A percentile compares a stretch with the other conserved stretches of the same genome.
phyloP scores from a whole-genome alignment of 2,113 vertebrate genomes.

The Coturnix japonica region DNA sequence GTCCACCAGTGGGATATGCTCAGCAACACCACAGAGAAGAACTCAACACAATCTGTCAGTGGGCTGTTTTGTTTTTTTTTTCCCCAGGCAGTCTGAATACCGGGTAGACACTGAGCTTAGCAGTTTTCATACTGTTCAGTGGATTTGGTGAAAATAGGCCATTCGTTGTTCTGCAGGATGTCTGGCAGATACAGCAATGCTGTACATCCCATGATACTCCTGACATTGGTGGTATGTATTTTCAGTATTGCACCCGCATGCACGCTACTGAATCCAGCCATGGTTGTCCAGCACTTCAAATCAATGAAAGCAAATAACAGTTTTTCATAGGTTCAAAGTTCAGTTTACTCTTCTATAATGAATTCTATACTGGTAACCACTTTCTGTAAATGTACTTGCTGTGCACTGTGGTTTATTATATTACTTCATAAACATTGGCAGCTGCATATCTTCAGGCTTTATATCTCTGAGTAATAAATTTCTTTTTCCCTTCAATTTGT shows the following conservation, averaged over 20 bases:
- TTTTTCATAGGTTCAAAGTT: not conserved
- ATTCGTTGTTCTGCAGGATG: not conserved
- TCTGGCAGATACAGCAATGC: not conserved
- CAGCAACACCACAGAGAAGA: accelerated
- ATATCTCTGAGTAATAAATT: not conserved
- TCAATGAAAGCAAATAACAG: not conserved
- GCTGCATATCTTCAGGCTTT: not conserved
- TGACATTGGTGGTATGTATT: not conserved
- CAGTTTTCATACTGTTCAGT: not conserved
- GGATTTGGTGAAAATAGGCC: not conserved
- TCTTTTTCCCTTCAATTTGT: not conserved
- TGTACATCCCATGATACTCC: not conserved
- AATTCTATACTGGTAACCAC: not conserved
- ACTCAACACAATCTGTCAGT: accelerated
- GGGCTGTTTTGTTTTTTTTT: not conserved
- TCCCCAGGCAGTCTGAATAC: not conserved
- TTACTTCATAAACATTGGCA: not conserved
- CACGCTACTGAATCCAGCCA: not conserved
- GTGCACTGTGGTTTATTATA: not conserved
- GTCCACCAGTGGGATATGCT: accelerated
- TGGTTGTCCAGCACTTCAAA: not conserved
- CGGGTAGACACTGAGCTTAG: not conserved
- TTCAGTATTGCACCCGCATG: not conserved
- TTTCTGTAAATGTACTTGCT: not conserved
- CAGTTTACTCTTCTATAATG: not conserved